Evolutionary conservation across 1,140 invertebrate genomes (phyloP), one percentile per base, ranked within the genome.

Genomic region (Piezodorus guildinii): DNA sequence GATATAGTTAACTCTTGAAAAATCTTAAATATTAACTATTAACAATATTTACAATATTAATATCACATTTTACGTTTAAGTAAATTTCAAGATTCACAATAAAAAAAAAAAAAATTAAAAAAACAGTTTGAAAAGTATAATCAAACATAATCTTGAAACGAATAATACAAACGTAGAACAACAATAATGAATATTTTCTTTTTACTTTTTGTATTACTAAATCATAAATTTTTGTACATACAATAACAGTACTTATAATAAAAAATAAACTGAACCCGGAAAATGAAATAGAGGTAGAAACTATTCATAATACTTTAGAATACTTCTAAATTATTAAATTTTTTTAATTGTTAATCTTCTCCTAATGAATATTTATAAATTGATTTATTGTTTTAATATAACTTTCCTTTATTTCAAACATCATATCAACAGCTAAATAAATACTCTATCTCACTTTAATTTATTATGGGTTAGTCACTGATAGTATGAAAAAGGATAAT

Each of bases 41-140:
- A 56, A 56, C 52, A 56, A 16, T 56, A 56, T 56, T 56, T 56
- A 56, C 52, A 56, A 23, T 23, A 56, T 56, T 56, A 56, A 56
- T 56, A 56, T 56, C 52, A 56, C 52, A 56, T 39, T 39, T 39
- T 39, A 39, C 12, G 6, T 39, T 39, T 39, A 39, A 39, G 12
- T 39, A 39, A 12, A 10, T 39, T 39, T 39, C 34, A 39, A 39
- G 6, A 12, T 39, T 39, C 34, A 56, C 19, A 56, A 23, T 23
- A 25, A 23, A 56, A 3, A 3, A n/a, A n/a, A n/a, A n/a, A n/a
- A n/a, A n/a, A n/a, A n/a, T n/a, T n/a, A n/a, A n/a, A n/a, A n/a
- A 56, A 56, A 56, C 17, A 4, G 27, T 30, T 56, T 21, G 19
- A 16, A 56, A 56, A 23, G 14, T 56, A 56, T 9, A 49, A 30